Percentiles rank a stretch among this genome's conserved stretches.
These are phyloP conservation scores for Cydia splendana DNA, from an alignment of 1,140 invertebrate genomes.

Conservation along the genomic window DNA sequence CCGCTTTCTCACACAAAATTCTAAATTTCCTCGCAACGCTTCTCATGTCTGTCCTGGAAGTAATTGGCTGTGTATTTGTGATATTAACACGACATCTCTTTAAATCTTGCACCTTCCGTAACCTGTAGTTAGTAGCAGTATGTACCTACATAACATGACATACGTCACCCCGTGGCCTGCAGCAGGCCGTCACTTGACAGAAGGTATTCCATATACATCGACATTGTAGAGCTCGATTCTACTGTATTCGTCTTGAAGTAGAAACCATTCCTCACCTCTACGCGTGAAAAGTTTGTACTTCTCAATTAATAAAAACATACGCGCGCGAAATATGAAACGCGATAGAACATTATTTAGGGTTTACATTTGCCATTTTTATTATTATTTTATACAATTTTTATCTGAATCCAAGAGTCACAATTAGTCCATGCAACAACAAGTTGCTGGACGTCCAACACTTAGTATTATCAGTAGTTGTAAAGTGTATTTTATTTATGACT, in stretches of 20 bases:
- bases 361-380: constrained; percentile 16
- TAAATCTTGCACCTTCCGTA: constrained; percentile 7
- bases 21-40: constrained; percentile 47
- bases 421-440: background rate
- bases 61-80: constrained; percentile 46
- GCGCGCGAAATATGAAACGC: constrained; percentile 4
- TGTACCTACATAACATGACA: background rate
- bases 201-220: background rate
- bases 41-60: constrained; percentile 34
- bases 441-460: constrained; percentile 18
- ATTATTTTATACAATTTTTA: constrained; percentile 19
- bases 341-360: background rate
- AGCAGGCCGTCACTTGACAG: background rate
- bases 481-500: constrained; percentile 29
- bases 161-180: background rate
- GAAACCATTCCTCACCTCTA: constrained; percentile 6
- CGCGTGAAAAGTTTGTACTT: background rate
- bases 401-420: constrained; percentile 30
- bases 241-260: constrained; percentile 8
- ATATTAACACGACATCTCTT: constrained; percentile 31
- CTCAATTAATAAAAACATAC: background rate
- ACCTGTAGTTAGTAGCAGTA: constrained; percentile 4
- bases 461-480: constrained; percentile 21
- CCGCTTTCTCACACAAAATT: constrained; percentile 44
- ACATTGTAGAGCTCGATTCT: constrained; percentile 9